Percentiles rank a stretch among this genome's conserved stretches.
Evolutionary conservation across 2,797 vertebrate genomes (phyloP).

Genomic region (Eulemur mongoz): DNA sequence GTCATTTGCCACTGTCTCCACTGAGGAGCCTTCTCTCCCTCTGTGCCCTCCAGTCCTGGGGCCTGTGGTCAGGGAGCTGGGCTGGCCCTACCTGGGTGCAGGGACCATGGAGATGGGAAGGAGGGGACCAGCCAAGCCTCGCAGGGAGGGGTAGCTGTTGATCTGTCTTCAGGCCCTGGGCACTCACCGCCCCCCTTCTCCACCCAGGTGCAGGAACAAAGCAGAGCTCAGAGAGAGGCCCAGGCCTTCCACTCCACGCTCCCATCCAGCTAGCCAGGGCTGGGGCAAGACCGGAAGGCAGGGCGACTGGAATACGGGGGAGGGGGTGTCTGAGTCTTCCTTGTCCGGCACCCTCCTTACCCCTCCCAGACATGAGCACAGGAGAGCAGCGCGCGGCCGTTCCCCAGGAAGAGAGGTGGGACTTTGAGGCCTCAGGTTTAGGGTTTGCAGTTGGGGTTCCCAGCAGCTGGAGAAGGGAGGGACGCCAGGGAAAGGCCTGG

Average conservation of each 20-base stretch:
- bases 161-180: neutral
- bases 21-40: neutral
- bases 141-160: neutral
- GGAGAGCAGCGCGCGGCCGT: neutral
- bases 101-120: neutral
- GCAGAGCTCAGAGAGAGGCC: neutral
- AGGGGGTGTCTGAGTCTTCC: neutral
- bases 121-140: too few relatives aligned
- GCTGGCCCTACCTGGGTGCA: neutral
- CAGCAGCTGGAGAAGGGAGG: neutral
- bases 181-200: neutral
- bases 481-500: neutral
- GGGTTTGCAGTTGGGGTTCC: neutral
- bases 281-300: accelerated
- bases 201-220: neutral
- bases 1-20: neutral
- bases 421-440: neutral
- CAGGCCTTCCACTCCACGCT: neutral
- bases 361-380: neutral
- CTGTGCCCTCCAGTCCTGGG: neutral
- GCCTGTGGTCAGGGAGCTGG: neutral
- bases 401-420: neutral
- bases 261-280: neutral
- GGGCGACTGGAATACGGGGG: neutral
- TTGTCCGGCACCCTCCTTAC: neutral